Base-by-base conservation (phyloP, 2,888 invertebrate species). In the Sarcophaga subvicina region DNA sequence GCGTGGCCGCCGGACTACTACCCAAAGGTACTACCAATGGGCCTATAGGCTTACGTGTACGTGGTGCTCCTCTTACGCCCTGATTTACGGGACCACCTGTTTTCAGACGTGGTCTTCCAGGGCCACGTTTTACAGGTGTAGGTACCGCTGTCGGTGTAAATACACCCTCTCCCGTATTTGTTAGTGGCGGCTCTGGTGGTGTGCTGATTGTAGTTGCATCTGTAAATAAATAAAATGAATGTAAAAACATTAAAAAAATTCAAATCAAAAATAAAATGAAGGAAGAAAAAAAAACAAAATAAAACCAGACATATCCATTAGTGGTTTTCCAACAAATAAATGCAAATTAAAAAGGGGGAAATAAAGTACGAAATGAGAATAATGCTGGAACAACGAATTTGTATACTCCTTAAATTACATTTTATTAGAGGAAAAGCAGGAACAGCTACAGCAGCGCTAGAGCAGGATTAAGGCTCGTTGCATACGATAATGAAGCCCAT, bases 101-200 rank as follows among this genome's bases (percentile, higher is more conserved):
- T 90, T 95, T 95, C 14, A 96, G 92, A 3, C 96, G 94, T 0
- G 96, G 96, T 84, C 96, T 93, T 11, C 96, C 96, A 0, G 96
- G 96, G 22, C 96, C 96, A 69, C 96, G 93, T 80, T 96, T 94
- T 37, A 95, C 91, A 2, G 90, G 79, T n/a, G 91, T 89, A 1
- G 90, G 88, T 12, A 90, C 89, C 14, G 90, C 90, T 12, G 89
- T 89, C 12, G 90, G 88, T 71, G 90, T 88, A 80, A 90, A 91
- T 49, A 76, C 22, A 12, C 87, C 85, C 0, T 89, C 89, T 4
- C 87, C 84, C 1, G 81, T 82, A 71, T 83, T 86, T 27, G 87
- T 89, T 11, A 88, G 22, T 4, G 60, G 20, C 3, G 81, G n/a
- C 60, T 88, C 85, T 20, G 59, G 12, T 17, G 75, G 2, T 14